Evolutionary conservation across 2,888 invertebrate species (phyloP).

Genomic region (Cynaeus angustus): DNA sequence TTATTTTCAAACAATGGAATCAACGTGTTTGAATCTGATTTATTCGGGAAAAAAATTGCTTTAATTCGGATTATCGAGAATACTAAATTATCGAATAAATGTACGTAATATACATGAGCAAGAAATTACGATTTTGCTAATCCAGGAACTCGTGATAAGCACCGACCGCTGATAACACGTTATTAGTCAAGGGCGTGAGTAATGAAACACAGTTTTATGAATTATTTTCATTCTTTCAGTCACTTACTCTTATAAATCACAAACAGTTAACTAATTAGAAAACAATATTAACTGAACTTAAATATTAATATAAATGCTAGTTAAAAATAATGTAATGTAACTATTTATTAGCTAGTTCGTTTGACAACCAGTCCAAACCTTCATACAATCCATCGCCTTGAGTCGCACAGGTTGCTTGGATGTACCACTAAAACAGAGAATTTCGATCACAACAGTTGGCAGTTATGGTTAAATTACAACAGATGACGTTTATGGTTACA

Average conservation of each 20-base stretch:
- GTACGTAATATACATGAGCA: too few species aligned
- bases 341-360: slow-evolving; percentile 53
- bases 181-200: neutral
- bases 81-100: too few species aligned
- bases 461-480: too few species aligned
- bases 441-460: too few species aligned
- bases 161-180: neutral
- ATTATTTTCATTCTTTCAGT: slow-evolving; percentile 44
- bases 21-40: too few species aligned
- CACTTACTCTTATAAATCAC: slow-evolving; percentile 51
- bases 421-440: slow-evolving; percentile 53
- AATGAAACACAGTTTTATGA: slow-evolving; percentile 37
- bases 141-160: too few species aligned
- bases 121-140: neutral
- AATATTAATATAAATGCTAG: slow-evolving; percentile 42
- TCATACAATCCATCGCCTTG: slow-evolving; percentile 56
- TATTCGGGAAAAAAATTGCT: too few species aligned
- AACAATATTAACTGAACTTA: slow-evolving; percentile 47
- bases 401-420: slow-evolving; percentile 58
- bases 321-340: slow-evolving; percentile 32
- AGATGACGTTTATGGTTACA: neutral
- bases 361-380: slow-evolving; percentile 59
- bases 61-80: neutral
- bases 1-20: slow-evolving; percentile 17
- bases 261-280: slow-evolving; percentile 50